Base-by-base conservation (phyloP, 2,113 vertebrate genomes). In the Strix uralensis region DNA sequence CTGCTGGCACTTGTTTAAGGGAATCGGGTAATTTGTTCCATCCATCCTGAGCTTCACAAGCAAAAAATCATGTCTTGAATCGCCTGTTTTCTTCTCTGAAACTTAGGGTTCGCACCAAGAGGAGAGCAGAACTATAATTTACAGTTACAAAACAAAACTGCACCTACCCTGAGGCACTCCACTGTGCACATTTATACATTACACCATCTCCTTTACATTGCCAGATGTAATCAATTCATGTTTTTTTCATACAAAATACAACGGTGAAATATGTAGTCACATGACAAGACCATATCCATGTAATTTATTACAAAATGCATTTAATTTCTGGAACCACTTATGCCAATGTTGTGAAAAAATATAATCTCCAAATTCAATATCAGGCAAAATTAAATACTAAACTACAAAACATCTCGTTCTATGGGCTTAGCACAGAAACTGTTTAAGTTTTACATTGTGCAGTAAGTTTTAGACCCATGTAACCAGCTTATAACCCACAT, bases 11-110 rank as follows among this genome's bases (percentile, higher is more conserved):
- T 95, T 97, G 70, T 97, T 97, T 95, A 96, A 96, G 90, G 88
- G 90, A 97, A 93, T 96, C 74, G 96, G 86, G 83, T 96, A 95
- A 96, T 97, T 94, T 95, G 84, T 86, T 96, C 82, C 91, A 96
- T 95, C 55, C 72, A 87, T 81, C 54, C 72, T 95, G 74, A 88
- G 92, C 52, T 79, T 44, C 86, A 63, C 66, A 94, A 86, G 94
- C 77, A 91, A 91, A 96, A 94, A 97, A 81, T 47, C 86, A 87
- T 90, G 94, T 80, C 77, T 94, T 74, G 81, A 75, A 96, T 80
- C 5, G 86, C 54, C 86, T 97, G 74, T 80, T 90, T 96, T 97
- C 84, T 94, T 93, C 71, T 70, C 94, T 81, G 92, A 90, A 97
- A 83, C 67, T 94, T 71, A 90, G 82, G 63, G 78, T 75, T 97